A percentile compares a stretch with the other conserved stretches of the same genome.
These are phyloP conservation scores for Leptothorax acervorum DNA, from an alignment of 2,888 invertebrate genomes.

Conservation along the genomic window DNA sequence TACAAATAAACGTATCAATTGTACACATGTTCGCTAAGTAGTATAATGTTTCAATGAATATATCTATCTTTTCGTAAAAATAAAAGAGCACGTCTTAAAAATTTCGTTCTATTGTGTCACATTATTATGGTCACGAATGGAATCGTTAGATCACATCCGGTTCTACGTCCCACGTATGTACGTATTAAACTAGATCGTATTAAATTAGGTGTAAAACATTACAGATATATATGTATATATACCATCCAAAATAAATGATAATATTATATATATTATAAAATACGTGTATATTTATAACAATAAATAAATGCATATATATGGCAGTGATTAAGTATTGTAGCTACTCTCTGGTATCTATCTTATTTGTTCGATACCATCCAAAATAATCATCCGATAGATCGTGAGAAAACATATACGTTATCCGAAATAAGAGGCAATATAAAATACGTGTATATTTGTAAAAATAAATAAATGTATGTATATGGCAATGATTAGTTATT, in stretches of 20 bases:
- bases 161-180: constrained; percentile 50
- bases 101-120: neutral
- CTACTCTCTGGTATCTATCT: neutral
- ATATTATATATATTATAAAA: constrained; percentile 57
- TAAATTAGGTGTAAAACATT: constrained; percentile 46
- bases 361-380: neutral
- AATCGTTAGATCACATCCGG: constrained; percentile 30
- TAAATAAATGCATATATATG: constrained; percentile 69
- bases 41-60: neutral
- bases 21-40: constrained; percentile 13
- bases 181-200: constrained; percentile 44
- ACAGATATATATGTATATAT: constrained; percentile 45
- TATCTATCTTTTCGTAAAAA: constrained; percentile 36
- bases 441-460: constrained; percentile 61
- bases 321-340: constrained; percentile 63
- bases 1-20: constrained; percentile 37
- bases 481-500: constrained; percentile 67
- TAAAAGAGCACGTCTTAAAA: constrained; percentile 9
- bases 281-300: constrained; percentile 61
- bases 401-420: constrained; percentile 30
- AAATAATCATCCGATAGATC: neutral
- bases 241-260: constrained; percentile 50
- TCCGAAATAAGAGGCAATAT: constrained; percentile 52
- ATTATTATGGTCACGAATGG: constrained; percentile 27
- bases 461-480: constrained; percentile 71